These are phyloP conservation scores for Corythornis madagascariensis DNA, from an alignment of 2,113 vertebrate species.

Conservation along the genomic window DNA sequence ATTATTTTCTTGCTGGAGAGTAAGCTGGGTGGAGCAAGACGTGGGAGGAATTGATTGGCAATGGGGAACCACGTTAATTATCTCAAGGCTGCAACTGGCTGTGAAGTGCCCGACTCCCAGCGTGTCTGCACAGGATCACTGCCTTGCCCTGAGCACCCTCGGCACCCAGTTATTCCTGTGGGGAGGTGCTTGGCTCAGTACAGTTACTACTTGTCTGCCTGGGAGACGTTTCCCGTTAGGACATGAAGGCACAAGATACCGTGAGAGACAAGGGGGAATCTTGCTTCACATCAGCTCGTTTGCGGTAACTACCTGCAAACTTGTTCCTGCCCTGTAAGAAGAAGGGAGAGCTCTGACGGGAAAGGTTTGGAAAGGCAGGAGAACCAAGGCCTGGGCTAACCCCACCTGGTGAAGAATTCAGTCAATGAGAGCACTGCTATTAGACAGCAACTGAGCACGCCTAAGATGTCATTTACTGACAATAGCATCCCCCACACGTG, in stretches of 20 bases:
- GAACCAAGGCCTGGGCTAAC: neutral
- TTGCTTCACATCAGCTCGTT: neutral
- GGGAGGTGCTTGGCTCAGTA: neutral
- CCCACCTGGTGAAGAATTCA: neutral
- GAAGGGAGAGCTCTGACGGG: neutral
- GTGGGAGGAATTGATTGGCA: slow-evolving; percentile 51
- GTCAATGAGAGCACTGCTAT: neutral
- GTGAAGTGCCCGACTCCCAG: slow-evolving; percentile 10
- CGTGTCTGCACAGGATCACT: slow-evolving; percentile 15
- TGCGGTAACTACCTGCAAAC: neutral
- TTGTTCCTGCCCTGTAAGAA: neutral
- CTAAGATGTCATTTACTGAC: neutral
- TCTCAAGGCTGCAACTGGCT: neutral
- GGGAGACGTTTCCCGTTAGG: neutral
- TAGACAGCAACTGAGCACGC: neutral
- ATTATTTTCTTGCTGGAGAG: slow-evolving; percentile 1
- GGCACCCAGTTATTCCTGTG: neutral
- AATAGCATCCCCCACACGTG: neutral
- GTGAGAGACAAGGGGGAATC: neutral
- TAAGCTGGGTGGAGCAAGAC: slow-evolving; percentile 6
- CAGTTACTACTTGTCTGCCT: neutral
- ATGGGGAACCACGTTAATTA: neutral
- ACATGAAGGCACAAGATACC: neutral
- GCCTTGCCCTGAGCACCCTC: neutral
- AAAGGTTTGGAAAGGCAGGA: neutral